Evolutionary conservation across 2,797 vertebrate species (phyloP).

Genomic region (Mycteria americana): DNA sequence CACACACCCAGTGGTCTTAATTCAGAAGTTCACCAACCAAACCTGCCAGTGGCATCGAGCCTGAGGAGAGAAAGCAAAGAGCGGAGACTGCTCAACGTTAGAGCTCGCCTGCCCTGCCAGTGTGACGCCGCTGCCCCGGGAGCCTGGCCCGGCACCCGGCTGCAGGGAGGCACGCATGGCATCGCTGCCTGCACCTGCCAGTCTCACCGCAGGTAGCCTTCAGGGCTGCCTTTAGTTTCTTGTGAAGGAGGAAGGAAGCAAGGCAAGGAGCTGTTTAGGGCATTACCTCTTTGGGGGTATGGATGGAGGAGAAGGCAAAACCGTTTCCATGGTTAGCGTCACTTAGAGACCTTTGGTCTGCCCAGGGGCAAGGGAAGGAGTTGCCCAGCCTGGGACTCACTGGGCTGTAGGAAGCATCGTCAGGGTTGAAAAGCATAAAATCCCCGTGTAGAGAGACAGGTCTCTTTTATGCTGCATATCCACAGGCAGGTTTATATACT

Average conservation of each 20-base stretch:
- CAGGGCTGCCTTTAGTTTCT: not conserved
- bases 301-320: not conserved
- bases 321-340: rapidly evolving
- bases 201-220: not conserved
- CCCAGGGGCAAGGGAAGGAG: not conserved
- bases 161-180: not conserved
- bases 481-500: not conserved
- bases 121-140: not conserved
- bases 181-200: not conserved
- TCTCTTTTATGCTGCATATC: not conserved
- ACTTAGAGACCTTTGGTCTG: not conserved
- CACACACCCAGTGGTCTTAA: not conserved
- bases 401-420: rapidly evolving
- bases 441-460: not conserved
- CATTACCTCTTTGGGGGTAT: not conserved
- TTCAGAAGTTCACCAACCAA: not conserved
- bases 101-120: not conserved
- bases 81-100: rapidly evolving
- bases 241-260: not conserved
- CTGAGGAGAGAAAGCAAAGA: not conserved
- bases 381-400: not conserved
- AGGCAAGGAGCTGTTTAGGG: not conserved
- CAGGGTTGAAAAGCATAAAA: not conserved
- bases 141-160: not conserved
- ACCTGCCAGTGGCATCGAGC: not conserved